These are phyloP conservation scores for Eurystomus glaucurus DNA, from an alignment of 2,797 vertebrate genomes.

Conservation along the genomic window DNA sequence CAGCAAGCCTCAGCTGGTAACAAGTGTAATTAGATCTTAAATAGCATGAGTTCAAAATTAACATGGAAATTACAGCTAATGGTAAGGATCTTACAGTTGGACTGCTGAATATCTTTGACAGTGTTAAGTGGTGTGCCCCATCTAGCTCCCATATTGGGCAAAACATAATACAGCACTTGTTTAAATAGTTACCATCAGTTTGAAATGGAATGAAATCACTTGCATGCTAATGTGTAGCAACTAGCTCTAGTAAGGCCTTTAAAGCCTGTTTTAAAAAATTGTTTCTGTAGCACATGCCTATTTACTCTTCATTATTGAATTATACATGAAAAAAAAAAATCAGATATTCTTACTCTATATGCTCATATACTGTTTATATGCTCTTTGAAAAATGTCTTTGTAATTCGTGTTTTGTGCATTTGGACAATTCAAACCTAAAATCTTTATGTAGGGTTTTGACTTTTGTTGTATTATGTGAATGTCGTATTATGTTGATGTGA, in stretches of 20 bases:
- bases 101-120: neutral
- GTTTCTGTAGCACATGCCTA: neutral
- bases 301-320: neutral
- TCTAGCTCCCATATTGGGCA: neutral
- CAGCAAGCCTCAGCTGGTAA: neutral
- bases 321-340: neutral
- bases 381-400: slow-evolving; percentile 26
- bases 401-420: neutral
- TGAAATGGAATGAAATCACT: neutral
- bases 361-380: neutral
- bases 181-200: neutral
- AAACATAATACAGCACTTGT: neutral
- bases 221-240: neutral
- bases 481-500: neutral
- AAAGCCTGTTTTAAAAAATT: neutral
- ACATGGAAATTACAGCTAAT: slow-evolving; percentile 9
- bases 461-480: neutral
- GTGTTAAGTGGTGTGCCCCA: neutral
- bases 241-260: neutral
- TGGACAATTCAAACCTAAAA: slow-evolving; percentile 26
- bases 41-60: neutral
- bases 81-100: neutral
- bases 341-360: neutral
- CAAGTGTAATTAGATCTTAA: slow-evolving; percentile 7
- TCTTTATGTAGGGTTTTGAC: slow-evolving; percentile 6